These are phyloP conservation scores for Charaxes varanes DNA, from an alignment of 1,140 invertebrate species.

Conservation along the genomic window DNA sequence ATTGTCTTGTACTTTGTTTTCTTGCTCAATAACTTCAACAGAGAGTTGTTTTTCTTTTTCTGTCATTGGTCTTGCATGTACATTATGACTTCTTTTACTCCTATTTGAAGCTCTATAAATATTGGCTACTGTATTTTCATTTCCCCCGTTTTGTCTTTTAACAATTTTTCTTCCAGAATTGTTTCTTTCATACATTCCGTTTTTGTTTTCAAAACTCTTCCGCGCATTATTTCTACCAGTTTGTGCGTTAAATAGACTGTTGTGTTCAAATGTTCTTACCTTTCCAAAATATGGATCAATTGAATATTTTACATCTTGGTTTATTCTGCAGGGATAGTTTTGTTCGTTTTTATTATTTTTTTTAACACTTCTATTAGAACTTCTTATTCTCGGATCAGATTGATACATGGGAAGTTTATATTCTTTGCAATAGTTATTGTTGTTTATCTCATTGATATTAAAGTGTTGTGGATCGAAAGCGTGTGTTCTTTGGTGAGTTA, in stretches of 20 bases:
- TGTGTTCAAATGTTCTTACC: conserved; percentile 29
- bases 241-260: conserved; percentile 32
- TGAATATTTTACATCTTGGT: conserved; percentile 59
- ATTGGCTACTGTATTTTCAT: conserved; percentile 17
- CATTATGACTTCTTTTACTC: conserved; percentile 23
- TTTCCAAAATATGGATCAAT: conserved; percentile 55
- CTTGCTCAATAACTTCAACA: conserved; percentile 31
- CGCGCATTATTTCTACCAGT: conserved; percentile 33
- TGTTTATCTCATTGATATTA: conserved; percentile 49
- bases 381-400: conserved; percentile 42
- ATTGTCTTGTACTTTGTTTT: conserved; percentile 24
- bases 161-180: conserved; percentile 31
- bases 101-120: conserved; percentile 31
- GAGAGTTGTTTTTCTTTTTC: conserved; percentile 34
- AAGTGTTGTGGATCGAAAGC: conserved; percentile 51
- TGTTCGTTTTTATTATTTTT: conserved; percentile 30
- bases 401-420: conserved; percentile 45
- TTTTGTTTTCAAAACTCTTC: conserved; percentile 33
- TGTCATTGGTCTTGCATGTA: conserved; percentile 10
- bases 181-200: conserved; percentile 42
- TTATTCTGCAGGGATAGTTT: conserved; percentile 42
- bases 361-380: conserved; percentile 49
- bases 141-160: conserved; percentile 20
- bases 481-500: conserved; percentile 67
- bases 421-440: conserved; percentile 38